Conservation (phyloP, 2,888 invertebrate genomes). For the Nesidiocoris tenuis region DNA sequence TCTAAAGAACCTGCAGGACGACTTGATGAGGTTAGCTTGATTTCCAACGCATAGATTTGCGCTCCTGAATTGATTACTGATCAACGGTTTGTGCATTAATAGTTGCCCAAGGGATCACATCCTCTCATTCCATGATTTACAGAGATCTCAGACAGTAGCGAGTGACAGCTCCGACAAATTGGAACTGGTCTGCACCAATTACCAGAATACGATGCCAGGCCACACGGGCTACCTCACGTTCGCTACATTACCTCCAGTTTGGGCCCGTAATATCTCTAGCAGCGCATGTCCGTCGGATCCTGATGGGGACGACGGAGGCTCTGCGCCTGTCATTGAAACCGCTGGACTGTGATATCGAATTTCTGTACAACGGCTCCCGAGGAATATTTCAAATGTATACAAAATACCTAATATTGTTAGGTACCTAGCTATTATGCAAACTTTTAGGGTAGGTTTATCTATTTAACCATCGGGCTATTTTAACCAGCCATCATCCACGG, state of each 20-base stretch:
- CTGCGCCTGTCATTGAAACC: neutral
- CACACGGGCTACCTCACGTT: slow-evolving; percentile 97
- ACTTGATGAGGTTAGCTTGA: neutral
- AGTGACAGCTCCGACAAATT: slow-evolving; percentile 52
- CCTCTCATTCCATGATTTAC: too few species aligned
- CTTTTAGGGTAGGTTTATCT: too few species aligned
- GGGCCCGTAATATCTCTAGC: slow-evolving; percentile 53
- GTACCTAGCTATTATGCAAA: too few species aligned
- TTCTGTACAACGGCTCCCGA: too few species aligned
- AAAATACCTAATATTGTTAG: too few species aligned
- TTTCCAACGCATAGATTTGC: too few species aligned
- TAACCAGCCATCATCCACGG: too few species aligned
- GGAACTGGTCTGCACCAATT: slow-evolving; percentile 67
- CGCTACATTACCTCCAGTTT: slow-evolving; percentile 76
- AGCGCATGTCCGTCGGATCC: neutral
- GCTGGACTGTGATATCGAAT: neutral
- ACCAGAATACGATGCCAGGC: slow-evolving; percentile 76
- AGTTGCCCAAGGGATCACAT: too few species aligned
- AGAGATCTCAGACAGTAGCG: slow-evolving; percentile 56
- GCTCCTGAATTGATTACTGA: too few species aligned
- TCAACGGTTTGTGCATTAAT: too few species aligned
- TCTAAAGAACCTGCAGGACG: neutral
- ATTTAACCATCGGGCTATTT: too few species aligned
- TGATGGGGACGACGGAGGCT: neutral
- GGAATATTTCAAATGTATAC: too few species aligned